Base-by-base conservation (phyloP, 2,113 vertebrate genomes). In the Lepus americanus region DNA sequence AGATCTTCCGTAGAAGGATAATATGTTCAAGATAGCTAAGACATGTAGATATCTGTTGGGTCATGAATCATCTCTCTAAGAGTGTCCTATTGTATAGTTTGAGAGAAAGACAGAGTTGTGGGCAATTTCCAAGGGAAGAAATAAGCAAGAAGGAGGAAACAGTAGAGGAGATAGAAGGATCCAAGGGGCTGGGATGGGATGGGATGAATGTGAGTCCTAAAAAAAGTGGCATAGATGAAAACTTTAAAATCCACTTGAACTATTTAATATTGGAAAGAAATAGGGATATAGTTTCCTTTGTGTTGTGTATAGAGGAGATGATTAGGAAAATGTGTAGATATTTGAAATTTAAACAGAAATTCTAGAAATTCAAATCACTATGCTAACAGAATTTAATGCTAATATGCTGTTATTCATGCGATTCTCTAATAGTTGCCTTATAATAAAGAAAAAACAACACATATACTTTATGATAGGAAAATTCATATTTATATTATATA, bases 331-430 rank as follows among this genome's bases (percentile, higher is more conserved):
- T 29, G 78, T 53, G 11, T n/a, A 2, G 10, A 1, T 31, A 49
- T 85, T 64, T 87, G 14, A 87, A 84, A 6, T 79, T 63, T 80
- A 79, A 87, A n/a, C 6, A 70, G 33, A 95, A 83, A 95, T 55
- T 63, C 36, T 67, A 96, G 23, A 33, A 55, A 70, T 82, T 91
- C 5, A 78, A 91, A 79, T 85, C 19, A 44, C 44, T 31, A 11
- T 51, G 23, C 51, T 29, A 76, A 36, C 13, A 84, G 59, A 95
- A 51, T 72, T 78, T 66, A 55, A 70, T 85, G 72, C 2, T 64
- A 85, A 27, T 59, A 0, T 86, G 2, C 2, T 59, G 7, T 77
- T 90, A 84, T 77, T 6, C 29, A 12, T 88, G 61, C 66, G 9
- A 19, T 81, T 90, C n/a, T 70, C 7, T 74, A 59, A n/a, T 76